These are phyloP conservation scores for Lepidurus packardi DNA, from an alignment of 1,140 invertebrate species.

Conservation along the genomic window DNA sequence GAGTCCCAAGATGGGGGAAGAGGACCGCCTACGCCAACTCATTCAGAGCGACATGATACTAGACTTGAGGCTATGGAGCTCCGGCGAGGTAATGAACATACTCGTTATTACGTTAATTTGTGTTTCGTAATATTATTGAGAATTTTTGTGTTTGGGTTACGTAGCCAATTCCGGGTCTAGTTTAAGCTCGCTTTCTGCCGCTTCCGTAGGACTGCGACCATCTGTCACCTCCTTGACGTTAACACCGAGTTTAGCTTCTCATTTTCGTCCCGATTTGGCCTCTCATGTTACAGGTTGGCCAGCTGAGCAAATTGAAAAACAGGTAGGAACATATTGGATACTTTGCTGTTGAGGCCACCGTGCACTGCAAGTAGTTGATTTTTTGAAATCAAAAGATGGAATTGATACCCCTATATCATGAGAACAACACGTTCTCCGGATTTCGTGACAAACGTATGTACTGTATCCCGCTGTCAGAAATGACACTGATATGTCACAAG, in stretches of 20 bases:
- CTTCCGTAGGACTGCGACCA: slow-evolving; percentile 48
- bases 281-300: slow-evolving; percentile 87
- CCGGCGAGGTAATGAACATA: slow-evolving; percentile 49
- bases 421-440: too few relatives aligned
- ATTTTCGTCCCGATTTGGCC: slow-evolving; percentile 83
- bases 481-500: too few relatives aligned
- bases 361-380: too few relatives aligned
- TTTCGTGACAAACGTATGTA: too few relatives aligned
- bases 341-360: too few relatives aligned
- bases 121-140: not conserved
- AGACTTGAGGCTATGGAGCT: slow-evolving; percentile 45
- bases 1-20: slow-evolving; percentile 43
- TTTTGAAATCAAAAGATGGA: too few relatives aligned
- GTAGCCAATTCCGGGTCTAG: slow-evolving; percentile 40
- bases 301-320: slow-evolving; percentile 84
- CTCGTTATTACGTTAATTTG: slow-evolving; percentile 22
- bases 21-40: slow-evolving; percentile 62
- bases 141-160: slow-evolving; percentile 26
- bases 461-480: too few relatives aligned
- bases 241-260: slow-evolving; percentile 82
- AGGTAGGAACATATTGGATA: slow-evolving; percentile 54
- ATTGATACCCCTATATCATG: too few relatives aligned
- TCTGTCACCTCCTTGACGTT: slow-evolving; percentile 50
- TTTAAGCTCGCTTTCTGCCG: slow-evolving; percentile 44
- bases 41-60: slow-evolving; percentile 61